These are phyloP conservation scores for Heteromurus nitidus DNA, from an alignment of 2,888 invertebrate species.

Conservation along the genomic window DNA sequence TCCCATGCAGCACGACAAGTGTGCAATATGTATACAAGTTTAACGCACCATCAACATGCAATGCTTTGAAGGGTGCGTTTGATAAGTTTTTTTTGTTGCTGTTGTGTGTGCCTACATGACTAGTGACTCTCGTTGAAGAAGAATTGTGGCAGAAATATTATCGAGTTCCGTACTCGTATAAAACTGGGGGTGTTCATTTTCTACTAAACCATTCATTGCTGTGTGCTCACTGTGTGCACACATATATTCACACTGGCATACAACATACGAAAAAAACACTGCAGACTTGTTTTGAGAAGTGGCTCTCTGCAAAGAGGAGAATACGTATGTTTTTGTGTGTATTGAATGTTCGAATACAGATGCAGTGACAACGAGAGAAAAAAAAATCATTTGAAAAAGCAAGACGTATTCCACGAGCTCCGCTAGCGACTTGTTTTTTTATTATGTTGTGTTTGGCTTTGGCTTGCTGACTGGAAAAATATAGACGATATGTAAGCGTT, in stretches of 20 bases:
- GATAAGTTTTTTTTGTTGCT: conserved; percentile 20
- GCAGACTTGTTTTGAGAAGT: conserved; percentile 14
- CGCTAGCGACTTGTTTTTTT: conserved; percentile 4
- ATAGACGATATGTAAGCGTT: neutral
- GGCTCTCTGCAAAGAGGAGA: neutral
- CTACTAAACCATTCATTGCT: conserved; percentile 33
- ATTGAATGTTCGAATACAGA: neutral
- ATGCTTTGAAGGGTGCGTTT: conserved; percentile 31
- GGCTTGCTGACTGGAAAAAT: conserved; percentile 27
- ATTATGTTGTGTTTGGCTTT: conserved; percentile 1
- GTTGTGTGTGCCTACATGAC: too few species aligned
- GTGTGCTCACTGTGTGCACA: neutral
- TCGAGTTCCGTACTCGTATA: neutral
- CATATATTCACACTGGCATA: neutral
- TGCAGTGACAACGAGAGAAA: conserved; percentile 50
- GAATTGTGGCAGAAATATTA: neutral
- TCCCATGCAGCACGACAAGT: too few species aligned
- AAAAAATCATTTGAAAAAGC: conserved; percentile 60
- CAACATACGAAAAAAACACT: conserved; percentile 2
- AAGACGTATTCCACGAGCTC: too few species aligned
- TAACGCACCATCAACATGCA: conserved; percentile 6
- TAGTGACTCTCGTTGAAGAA: neutral
- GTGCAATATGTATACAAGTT: too few species aligned
- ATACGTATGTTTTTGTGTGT: conserved; percentile 11
- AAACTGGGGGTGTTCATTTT: conserved; percentile 27